phyloP scores from a whole-genome alignment of 2,797 vertebrate species.

The Bovichtus variegatus region DNA sequence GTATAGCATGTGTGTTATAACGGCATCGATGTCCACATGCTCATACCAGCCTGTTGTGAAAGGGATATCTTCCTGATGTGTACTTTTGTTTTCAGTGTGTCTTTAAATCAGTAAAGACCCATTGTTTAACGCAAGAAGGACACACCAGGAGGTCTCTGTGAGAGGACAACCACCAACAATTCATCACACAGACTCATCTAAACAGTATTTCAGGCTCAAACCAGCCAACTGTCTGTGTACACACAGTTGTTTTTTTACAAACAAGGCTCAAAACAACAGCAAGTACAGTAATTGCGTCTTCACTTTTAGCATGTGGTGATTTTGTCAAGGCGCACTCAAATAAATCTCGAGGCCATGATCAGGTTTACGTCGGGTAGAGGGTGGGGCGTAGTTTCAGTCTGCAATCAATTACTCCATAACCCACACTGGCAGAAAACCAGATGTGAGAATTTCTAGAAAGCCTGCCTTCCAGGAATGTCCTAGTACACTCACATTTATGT shows the following conservation, averaged over 20 bases:
- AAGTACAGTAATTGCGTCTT: too few relatives aligned
- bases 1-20: not conserved
- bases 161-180: not conserved
- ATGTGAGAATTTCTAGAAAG: constrained; percentile 59
- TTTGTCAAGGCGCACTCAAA: not conserved
- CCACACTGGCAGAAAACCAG: constrained; percentile 30
- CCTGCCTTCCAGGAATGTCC: constrained; percentile 41
- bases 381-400: not conserved
- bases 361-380: constrained; percentile 4
- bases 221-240: not conserved
- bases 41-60: not conserved
- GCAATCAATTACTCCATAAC: constrained; percentile 41
- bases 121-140: constrained; percentile 20
- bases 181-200: constrained; percentile 7
- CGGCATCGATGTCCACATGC: not conserved
- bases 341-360: constrained; percentile 19
- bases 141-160: not conserved
- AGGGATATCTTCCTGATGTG: not conserved
- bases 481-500: not conserved
- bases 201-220: not conserved
- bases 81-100: constrained; percentile 3
- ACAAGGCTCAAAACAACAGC: not conserved
- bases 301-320: not conserved
- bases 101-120: not conserved
- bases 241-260: not conserved